These are phyloP conservation scores for Bellardia bayeri DNA, from an alignment of 2,888 invertebrate species.

Conservation along the genomic window DNA sequence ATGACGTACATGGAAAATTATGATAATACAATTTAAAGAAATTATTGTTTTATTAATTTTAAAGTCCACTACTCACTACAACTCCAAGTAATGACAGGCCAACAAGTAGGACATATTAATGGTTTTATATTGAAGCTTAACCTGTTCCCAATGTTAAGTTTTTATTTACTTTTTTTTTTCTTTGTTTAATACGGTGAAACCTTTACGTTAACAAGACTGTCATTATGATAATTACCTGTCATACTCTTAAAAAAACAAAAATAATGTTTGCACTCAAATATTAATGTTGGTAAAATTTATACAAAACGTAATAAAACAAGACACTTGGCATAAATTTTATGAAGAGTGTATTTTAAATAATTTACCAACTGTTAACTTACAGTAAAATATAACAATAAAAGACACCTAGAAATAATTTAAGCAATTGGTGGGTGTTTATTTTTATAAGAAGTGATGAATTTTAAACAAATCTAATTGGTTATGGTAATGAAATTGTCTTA, in stretches of 20 bases:
- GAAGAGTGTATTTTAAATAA: slow-evolving; percentile 17
- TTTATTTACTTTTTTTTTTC: slow-evolving; percentile 10
- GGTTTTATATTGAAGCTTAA: slow-evolving; percentile 30
- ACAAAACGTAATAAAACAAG: slow-evolving; percentile 2
- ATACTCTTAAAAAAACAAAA: slow-evolving; percentile 16
- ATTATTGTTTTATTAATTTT: background rate
- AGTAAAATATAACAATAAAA: background rate
- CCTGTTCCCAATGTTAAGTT: slow-evolving; percentile 19
- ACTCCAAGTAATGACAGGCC: slow-evolving; percentile 13
- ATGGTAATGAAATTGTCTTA: too few relatives aligned
- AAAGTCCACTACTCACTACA: background rate
- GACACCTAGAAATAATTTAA: background rate
- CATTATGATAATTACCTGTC: slow-evolving; percentile 71
- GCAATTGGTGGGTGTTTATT: too few relatives aligned
- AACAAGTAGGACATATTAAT: slow-evolving; percentile 39
- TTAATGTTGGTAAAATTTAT: background rate
- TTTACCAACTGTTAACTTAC: background rate
- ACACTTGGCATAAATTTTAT: slow-evolving; percentile 28
- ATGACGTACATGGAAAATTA: background rate
- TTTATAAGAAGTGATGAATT: too few relatives aligned
- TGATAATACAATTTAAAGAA: background rate
- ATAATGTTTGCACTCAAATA: slow-evolving; percentile 19
- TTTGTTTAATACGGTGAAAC: background rate
- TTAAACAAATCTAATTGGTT: background rate
- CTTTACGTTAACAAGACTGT: slow-evolving; percentile 63